Evolutionary conservation across 2,888 invertebrate species (phyloP).

Genomic region (Hermaeophaga mercurialis): DNA sequence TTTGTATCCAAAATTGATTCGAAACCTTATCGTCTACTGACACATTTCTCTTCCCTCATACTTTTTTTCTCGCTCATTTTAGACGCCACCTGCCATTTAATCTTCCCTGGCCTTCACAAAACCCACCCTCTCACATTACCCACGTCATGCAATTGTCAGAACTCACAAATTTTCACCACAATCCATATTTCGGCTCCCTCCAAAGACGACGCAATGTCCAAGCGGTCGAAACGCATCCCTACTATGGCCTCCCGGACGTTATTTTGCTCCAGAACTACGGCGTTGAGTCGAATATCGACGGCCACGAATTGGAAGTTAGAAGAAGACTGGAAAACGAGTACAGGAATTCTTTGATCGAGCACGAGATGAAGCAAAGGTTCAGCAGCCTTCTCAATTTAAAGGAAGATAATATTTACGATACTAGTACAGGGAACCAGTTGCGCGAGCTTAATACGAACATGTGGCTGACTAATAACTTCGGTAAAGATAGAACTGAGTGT

Average conservation of each 20-base stretch:
- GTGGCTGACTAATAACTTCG: constrained; percentile 35
- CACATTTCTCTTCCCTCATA: constrained; percentile 29
- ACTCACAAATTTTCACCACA: constrained; percentile 37
- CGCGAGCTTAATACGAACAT: constrained; percentile 38
- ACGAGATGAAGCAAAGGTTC: constrained; percentile 49
- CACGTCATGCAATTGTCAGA: constrained; percentile 49
- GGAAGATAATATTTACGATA: constrained; percentile 31
- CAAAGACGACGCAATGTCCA: constrained; percentile 34
- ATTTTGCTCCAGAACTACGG: constrained; percentile 47
- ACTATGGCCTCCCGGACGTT: constrained; percentile 44
- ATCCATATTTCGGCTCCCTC: constrained; percentile 42
- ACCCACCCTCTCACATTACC: constrained; percentile 39
- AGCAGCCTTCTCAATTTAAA: constrained; percentile 47
- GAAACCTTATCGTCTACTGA: neutral
- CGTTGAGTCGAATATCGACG: constrained; percentile 35
- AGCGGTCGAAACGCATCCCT: constrained; percentile 31
- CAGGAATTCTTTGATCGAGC: constrained; percentile 40
- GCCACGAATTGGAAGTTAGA: constrained; percentile 24
- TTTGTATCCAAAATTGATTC: neutral
- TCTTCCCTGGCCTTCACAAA: constrained; percentile 52
- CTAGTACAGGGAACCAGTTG: constrained; percentile 25
- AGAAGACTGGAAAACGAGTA: constrained; percentile 42
- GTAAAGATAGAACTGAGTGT: constrained; percentile 19
- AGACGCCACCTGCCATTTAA: constrained; percentile 54
- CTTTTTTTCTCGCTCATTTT: constrained; percentile 48